Conservation (phyloP, 2,888 invertebrate species). For the Heliconius erato region DNA sequence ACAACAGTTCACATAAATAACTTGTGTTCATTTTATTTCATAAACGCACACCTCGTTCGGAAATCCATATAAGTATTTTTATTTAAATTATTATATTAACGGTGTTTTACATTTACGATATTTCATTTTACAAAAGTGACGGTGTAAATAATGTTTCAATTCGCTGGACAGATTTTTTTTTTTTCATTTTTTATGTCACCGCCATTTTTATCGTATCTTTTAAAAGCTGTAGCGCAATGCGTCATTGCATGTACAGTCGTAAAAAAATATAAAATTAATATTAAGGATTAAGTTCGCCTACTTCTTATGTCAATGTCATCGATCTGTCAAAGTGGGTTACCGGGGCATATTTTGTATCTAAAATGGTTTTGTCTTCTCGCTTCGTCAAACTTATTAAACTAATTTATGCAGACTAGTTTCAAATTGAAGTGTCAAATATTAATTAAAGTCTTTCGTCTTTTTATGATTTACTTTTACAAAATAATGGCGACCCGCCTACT, state of each 20-base stretch:
- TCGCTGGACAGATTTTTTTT: conserved; percentile 23
- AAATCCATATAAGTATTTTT: conserved; percentile 31
- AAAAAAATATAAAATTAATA: conserved; percentile 34
- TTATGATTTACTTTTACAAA: conserved; percentile 6
- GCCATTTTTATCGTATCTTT: conserved; percentile 38
- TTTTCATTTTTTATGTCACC: conserved; percentile 29
- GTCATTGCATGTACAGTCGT: conserved; percentile 36
- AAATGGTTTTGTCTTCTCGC: conserved; percentile 32
- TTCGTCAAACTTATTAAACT: conserved; percentile 33
- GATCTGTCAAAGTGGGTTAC: conserved; percentile 40
- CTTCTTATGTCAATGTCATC: conserved; percentile 44
- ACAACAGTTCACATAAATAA: conserved; percentile 13
- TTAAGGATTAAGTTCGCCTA: conserved; percentile 38
- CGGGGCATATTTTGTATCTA: conserved; percentile 32
- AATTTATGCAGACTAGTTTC: conserved; percentile 23
- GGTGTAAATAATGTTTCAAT: conserved; percentile 40
- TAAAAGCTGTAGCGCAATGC: conserved; percentile 28
- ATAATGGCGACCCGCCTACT: background rate
- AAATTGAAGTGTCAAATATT: conserved; percentile 14
- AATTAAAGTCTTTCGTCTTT: conserved; percentile 5
- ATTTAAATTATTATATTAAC: conserved; percentile 34
- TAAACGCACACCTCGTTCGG: conserved; percentile 1
- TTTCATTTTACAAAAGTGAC: conserved; percentile 13
- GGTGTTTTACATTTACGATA: conserved; percentile 39
- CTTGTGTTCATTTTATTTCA: conserved; percentile 9